Conservation (phyloP, 2,113 vertebrate species). For the Edolisoma coerulescens region DNA sequence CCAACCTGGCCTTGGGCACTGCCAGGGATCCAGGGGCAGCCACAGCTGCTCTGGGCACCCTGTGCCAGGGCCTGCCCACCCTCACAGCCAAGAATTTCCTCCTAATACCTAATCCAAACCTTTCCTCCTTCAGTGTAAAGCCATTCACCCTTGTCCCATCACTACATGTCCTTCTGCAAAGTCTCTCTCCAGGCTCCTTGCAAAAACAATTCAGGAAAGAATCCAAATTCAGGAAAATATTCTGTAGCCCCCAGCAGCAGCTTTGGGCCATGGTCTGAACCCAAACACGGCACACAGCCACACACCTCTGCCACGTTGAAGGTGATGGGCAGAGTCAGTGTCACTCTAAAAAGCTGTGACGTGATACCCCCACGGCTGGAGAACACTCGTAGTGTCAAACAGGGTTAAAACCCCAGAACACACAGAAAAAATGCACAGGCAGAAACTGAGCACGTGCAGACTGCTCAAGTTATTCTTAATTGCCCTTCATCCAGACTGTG, state of each 20-base stretch:
- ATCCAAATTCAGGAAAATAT: neutral
- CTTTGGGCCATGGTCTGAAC: neutral
- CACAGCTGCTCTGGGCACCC: neutral
- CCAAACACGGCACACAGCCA: rapidly evolving
- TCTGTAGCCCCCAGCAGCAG: rapidly evolving
- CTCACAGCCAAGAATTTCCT: neutral
- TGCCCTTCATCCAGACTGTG: neutral
- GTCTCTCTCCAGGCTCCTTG: neutral
- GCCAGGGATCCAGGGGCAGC: neutral
- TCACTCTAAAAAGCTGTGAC: rapidly evolving
- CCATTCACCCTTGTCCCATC: neutral
- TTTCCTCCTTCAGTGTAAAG: neutral
- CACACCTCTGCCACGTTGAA: rapidly evolving
- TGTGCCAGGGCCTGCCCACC: neutral
- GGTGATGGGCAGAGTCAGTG: neutral
- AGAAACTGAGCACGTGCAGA: neutral
- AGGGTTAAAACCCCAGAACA: neutral
- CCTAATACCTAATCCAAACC: neutral
- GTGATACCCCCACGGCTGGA: neutral
- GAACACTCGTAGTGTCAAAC: rapidly evolving
- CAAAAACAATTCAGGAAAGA: neutral
- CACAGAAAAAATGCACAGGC: neutral
- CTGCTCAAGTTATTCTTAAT: neutral
- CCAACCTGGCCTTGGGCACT: rapidly evolving
- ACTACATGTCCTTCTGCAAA: neutral